Evolutionary conservation across 1,140 invertebrate species (phyloP).

Genomic region (Drosophila repletoides): DNA sequence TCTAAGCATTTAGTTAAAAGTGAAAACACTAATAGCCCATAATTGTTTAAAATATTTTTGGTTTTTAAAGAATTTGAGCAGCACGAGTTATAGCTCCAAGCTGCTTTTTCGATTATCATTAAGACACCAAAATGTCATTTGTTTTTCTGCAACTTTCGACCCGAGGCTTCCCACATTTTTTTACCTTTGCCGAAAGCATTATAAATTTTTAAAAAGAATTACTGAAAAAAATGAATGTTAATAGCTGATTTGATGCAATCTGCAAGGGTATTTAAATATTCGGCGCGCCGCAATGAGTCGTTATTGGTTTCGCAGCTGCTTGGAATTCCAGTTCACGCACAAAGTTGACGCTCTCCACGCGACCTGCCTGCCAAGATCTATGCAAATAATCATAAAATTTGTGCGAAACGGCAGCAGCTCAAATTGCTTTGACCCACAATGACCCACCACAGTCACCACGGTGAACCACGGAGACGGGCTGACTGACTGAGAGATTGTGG

Average conservation of each 20-base stretch:
- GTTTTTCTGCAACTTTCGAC: constrained; percentile 36
- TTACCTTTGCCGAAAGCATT: too few relatives aligned
- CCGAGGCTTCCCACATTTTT: constrained; percentile 27
- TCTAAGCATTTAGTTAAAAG: constrained; percentile 44
- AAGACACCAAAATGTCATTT: constrained; percentile 57
- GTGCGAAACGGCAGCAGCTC: constrained; percentile 32
- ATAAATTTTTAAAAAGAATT: too few relatives aligned
- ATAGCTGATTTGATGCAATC: too few relatives aligned
- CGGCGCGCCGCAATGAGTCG: too few relatives aligned
- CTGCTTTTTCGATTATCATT: constrained; percentile 36
- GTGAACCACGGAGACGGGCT: neutral
- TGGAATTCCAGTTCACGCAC: constrained; percentile 48
- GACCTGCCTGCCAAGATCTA: constrained; percentile 40
- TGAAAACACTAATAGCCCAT: constrained; percentile 64
- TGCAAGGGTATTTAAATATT: too few relatives aligned
- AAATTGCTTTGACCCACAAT: constrained; percentile 68
- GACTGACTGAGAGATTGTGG: constrained; percentile 13
- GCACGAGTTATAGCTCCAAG: constrained; percentile 27
- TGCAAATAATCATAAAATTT: constrained; percentile 60
- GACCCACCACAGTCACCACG: constrained; percentile 12
- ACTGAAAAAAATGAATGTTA: too few relatives aligned
- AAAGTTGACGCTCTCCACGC: constrained; percentile 36
- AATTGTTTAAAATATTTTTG: constrained; percentile 45
- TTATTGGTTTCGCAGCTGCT: constrained; percentile 3
- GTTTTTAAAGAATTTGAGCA: constrained; percentile 26